A percentile compares a stretch with the other conserved stretches of the same genome.
These are phyloP conservation scores for Leuciscus idus DNA, from an alignment of 2,113 vertebrate genomes.

Conservation along the genomic window DNA sequence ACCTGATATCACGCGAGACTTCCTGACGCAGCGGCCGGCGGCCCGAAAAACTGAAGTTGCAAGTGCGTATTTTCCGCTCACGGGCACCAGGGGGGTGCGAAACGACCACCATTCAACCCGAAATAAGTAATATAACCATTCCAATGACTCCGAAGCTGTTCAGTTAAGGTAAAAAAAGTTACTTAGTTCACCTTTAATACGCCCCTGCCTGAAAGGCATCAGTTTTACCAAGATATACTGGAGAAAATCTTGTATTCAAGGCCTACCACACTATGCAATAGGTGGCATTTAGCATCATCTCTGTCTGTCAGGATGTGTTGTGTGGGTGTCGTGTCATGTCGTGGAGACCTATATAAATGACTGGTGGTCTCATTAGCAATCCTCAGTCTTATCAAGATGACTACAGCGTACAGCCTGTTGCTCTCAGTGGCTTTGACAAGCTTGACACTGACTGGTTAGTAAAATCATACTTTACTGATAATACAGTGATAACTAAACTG, in stretches of 20 bases:
- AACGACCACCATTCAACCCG: no score
- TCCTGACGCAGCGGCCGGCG: no score
- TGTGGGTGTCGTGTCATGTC: neutral
- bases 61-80: no score
- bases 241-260: neutral
- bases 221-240: neutral
- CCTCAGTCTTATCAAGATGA: constrained; percentile 26
- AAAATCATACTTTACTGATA: neutral
- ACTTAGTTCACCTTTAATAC: no score
- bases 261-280: neutral
- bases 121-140: no score
- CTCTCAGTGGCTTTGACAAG: constrained; percentile 27
- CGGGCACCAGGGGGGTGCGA: no score
- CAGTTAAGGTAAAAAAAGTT: no score
- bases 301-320: neutral
- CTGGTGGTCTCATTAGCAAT: neutral
- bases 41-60: no score
- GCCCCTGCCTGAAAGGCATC: no score
- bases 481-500: neutral
- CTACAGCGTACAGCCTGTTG: neutral
- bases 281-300: neutral
- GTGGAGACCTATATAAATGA: neutral
- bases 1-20: no score
- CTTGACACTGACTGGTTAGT: constrained; percentile 27
- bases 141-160: no score